phyloP scores from a whole-genome alignment of 2,888 invertebrate species.

The Hypomecis punctinalis region DNA sequence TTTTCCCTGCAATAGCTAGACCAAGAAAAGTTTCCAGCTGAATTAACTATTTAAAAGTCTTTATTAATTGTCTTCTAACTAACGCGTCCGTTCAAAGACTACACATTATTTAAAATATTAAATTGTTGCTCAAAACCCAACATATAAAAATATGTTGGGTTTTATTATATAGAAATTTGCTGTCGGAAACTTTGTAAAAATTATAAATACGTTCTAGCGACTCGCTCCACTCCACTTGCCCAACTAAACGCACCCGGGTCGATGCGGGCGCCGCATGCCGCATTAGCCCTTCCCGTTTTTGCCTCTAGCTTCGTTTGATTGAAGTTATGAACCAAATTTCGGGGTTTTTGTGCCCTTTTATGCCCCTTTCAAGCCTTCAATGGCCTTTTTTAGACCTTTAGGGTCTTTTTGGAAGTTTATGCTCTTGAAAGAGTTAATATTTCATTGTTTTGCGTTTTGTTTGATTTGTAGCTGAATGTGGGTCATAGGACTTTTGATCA shows the following conservation, averaged over 20 bases:
- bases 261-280: slow-evolving; percentile 69
- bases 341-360: slow-evolving; percentile 18
- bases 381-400: not conserved
- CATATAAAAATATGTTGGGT: too few relatives aligned
- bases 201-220: too few relatives aligned
- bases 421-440: slow-evolving; percentile 7
- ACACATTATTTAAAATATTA: too few relatives aligned
- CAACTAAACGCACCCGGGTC: slow-evolving; percentile 60
- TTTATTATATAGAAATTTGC: too few relatives aligned
- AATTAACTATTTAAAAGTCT: too few relatives aligned
- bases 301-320: slow-evolving; percentile 33
- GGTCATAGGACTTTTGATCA: too few relatives aligned
- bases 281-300: slow-evolving; percentile 45
- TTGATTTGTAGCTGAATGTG: not conserved
- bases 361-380: slow-evolving; percentile 13
- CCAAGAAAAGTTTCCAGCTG: too few relatives aligned
- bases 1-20: too few relatives aligned
- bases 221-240: slow-evolving; percentile 49
- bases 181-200: too few relatives aligned
- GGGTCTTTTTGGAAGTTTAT: not conserved
- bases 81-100: too few relatives aligned
- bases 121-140: too few relatives aligned
- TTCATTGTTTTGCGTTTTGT: not conserved
- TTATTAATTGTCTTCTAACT: too few relatives aligned
- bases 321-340: slow-evolving; percentile 24